Conservation (phyloP, 1,140 invertebrate genomes). For the Ruditapes philippinarum region DNA sequence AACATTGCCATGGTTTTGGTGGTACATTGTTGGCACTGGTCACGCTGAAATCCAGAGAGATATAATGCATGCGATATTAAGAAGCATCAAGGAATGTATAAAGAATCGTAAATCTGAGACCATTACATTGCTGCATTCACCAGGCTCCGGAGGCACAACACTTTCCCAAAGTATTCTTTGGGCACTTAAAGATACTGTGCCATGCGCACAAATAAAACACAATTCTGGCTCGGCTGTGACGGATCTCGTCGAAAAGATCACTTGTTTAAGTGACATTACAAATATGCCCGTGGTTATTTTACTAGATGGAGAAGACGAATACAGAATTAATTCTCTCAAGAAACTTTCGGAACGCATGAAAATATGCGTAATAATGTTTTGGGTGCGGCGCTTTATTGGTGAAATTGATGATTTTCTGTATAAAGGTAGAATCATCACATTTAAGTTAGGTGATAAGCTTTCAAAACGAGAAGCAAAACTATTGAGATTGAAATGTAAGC, state of each 20-base stretch:
- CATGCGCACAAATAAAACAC: conserved; percentile 62
- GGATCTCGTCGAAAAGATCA: conserved; percentile 46
- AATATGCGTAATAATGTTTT: conserved; percentile 52
- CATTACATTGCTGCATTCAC: conserved; percentile 57
- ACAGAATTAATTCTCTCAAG: conserved; percentile 55
- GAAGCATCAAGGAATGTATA: conserved; percentile 28
- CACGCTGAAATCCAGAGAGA: conserved; percentile 72
- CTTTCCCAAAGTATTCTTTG: conserved; percentile 67
- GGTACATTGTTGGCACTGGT: conserved; percentile 67
- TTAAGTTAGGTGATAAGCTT: conserved; percentile 55
- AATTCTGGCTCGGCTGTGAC: background rate
- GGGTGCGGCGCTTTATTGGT: conserved; percentile 63
- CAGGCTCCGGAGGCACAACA: conserved; percentile 70
- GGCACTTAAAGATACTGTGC: conserved; percentile 55
- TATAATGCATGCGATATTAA: conserved; percentile 20
- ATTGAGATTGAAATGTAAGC: conserved; percentile 39
- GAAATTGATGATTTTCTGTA: background rate
- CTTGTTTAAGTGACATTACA: conserved; percentile 60
- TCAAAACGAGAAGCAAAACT: conserved; percentile 54
- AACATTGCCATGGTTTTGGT: conserved; percentile 70
- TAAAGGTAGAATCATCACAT: background rate
- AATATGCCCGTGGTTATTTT: conserved; percentile 62
- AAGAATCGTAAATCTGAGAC: conserved; percentile 29
- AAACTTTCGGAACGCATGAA: background rate
- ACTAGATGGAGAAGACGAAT: conserved; percentile 76